Evolutionary conservation across 2,888 invertebrate genomes (phyloP).

Genomic region (Cephonodes hylas): DNA sequence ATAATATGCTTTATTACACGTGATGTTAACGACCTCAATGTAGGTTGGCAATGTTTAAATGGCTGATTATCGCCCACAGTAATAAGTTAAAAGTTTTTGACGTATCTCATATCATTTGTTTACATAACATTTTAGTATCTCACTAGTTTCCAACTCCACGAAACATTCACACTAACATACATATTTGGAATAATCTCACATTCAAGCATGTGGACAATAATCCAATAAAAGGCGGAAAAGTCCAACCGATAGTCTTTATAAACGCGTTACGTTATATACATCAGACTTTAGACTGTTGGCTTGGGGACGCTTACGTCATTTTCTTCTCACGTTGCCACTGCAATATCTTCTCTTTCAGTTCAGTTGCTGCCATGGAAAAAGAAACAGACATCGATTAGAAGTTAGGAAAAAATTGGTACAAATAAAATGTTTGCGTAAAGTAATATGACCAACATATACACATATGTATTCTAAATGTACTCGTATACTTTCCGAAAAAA

Average conservation of each 20-base stretch:
- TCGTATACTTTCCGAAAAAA: background rate
- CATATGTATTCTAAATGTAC: background rate
- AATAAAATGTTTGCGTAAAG: too few species aligned
- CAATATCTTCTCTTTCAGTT: slow-evolving; percentile 92
- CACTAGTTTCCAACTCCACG: slow-evolving; percentile 26
- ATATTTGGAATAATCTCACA: slow-evolving; percentile 72
- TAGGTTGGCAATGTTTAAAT: background rate
- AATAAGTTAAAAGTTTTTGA: background rate
- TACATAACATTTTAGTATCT: slow-evolving; percentile 4
- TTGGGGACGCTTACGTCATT: slow-evolving; percentile 57
- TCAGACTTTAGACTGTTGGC: slow-evolving; percentile 70
- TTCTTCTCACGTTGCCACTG: slow-evolving; percentile 93
- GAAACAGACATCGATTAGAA: background rate
- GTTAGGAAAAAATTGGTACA: background rate
- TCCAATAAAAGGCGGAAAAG: slow-evolving; percentile 58
- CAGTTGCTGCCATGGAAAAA: slow-evolving; percentile 82
- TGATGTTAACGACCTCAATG: background rate
- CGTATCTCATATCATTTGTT: background rate
- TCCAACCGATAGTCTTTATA: slow-evolving; percentile 65
- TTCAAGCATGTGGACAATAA: slow-evolving; percentile 71
- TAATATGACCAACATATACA: too few species aligned
- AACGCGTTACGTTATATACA: slow-evolving; percentile 69
- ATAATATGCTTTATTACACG: background rate
- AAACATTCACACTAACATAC: slow-evolving; percentile 50
- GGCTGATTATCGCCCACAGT: background rate